Evolutionary conservation across 2,113 vertebrate genomes (phyloP).

Genomic region (Perognathus longimembris): DNA sequence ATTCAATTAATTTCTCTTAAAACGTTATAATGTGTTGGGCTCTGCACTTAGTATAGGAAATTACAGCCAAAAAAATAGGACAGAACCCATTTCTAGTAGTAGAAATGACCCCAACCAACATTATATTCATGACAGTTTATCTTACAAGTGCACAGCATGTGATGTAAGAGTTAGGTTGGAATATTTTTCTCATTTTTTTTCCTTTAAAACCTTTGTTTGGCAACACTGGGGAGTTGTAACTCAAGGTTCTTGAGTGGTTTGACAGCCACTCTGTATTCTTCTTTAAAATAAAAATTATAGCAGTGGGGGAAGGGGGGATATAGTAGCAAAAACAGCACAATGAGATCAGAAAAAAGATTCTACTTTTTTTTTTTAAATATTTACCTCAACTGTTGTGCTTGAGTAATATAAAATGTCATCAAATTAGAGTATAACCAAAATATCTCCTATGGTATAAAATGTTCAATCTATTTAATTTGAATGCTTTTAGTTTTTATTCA

Average conservation of each 20-base stretch:
- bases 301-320: not conserved
- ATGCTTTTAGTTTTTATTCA: conserved; percentile 30
- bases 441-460: not conserved
- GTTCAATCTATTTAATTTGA: conserved; percentile 21
- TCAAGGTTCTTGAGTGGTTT: no score
- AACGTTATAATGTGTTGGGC: not conserved
- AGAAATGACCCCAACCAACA: conserved; percentile 27
- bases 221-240: no score
- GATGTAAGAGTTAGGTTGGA: conserved; percentile 2
- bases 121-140: not conserved
- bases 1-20: conserved; percentile 32
- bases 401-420: conserved; percentile 38
- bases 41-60: not conserved
- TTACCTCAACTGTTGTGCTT: not conserved
- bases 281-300: conserved; percentile 29
- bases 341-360: conserved; percentile 37
- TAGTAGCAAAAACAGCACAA: not conserved
- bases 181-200: conserved; percentile 25
- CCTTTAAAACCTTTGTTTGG: not conserved
- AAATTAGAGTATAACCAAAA: conserved; percentile 34
- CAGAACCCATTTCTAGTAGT: not conserved
- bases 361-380: conserved; percentile 17
- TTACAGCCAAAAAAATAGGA: conserved; percentile 12
- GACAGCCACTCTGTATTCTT: no score
- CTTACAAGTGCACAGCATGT: conserved; percentile 3